Evolutionary conservation across 1,140 invertebrate species (phyloP).

Genomic region (Mylabris phalerata): DNA sequence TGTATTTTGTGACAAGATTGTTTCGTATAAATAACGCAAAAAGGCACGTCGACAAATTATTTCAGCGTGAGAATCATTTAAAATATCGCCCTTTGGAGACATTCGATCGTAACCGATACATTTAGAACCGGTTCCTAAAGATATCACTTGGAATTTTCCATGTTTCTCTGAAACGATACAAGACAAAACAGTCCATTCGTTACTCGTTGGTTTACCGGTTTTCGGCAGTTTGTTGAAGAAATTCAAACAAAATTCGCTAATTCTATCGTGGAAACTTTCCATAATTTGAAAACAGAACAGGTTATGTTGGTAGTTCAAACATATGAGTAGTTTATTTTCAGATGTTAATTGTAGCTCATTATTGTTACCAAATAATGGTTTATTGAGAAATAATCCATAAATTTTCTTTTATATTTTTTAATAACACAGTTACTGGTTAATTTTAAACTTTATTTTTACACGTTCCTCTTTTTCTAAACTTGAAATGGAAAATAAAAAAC

Average conservation of each 20-base stretch:
- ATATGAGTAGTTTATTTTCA: no score
- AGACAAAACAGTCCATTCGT: constrained; percentile 77
- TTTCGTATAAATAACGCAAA: constrained; percentile 65
- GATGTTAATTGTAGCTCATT: constrained; percentile 32
- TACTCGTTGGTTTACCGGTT: constrained; percentile 66
- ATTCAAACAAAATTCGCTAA: constrained; percentile 52
- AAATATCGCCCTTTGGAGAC: constrained; percentile 57
- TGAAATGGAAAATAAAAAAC: no score
- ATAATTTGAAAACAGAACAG: not conserved
- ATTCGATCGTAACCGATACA: constrained; percentile 72
- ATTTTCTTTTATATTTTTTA: no score
- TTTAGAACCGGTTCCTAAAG: constrained; percentile 85
- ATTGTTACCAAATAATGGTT: no score
- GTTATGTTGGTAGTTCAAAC: no score
- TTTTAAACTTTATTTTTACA: no score
- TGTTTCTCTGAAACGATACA: constrained; percentile 56
- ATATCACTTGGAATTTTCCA: constrained; percentile 55
- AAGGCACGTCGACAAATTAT: constrained; percentile 76
- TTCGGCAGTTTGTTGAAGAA: constrained; percentile 64
- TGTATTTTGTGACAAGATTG: constrained; percentile 45
- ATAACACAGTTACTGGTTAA: no score
- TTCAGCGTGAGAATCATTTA: constrained; percentile 92
- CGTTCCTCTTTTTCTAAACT: no score
- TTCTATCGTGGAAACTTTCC: constrained; percentile 27
- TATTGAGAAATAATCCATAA: no score